phyloP scores from a whole-genome alignment of 2,888 invertebrate genomes.

The Coronaproctus castanopsis region DNA sequence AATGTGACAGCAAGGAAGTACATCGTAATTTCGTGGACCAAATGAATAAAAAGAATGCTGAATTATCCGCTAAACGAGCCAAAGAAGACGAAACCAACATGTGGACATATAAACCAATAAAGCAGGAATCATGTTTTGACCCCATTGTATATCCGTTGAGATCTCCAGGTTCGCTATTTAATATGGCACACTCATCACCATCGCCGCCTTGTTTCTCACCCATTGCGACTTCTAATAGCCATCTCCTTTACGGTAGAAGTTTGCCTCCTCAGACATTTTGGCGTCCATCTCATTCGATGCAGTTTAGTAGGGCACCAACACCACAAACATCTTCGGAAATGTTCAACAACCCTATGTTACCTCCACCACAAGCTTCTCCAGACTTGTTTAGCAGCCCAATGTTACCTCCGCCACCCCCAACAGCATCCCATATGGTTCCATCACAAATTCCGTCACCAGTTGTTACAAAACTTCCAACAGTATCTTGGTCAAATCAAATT shows the following conservation, averaged over 20 bases:
- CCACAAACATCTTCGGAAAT: neutral
- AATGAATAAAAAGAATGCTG: constrained; percentile 10
- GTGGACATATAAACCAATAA: neutral
- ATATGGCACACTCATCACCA: neutral
- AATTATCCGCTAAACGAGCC: constrained; percentile 8
- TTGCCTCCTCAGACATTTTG: neutral
- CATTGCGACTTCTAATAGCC: neutral
- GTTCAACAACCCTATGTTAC: neutral
- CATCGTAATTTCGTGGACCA: constrained; percentile 4
- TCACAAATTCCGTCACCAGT: neutral
- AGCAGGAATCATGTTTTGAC: too few relatives aligned
- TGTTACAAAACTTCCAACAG: neutral
- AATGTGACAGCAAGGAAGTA: too few relatives aligned
- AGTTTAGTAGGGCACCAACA: neutral
- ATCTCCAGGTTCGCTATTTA: too few relatives aligned
- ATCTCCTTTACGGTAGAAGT: too few relatives aligned
- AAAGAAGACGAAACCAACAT: constrained; percentile 10
- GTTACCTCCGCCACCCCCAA: neutral
- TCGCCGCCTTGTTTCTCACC: neutral
- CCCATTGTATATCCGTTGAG: too few relatives aligned
- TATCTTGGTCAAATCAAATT: neutral
- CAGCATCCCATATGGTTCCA: too few relatives aligned
- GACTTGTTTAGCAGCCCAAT: neutral
- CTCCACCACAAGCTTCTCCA: neutral
- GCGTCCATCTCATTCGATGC: neutral